A percentile compares a stretch with the other conserved stretches of the same genome.
phyloP scores from a whole-genome alignment of 1,140 invertebrate species.

The Sitodiplosis mosellana region DNA sequence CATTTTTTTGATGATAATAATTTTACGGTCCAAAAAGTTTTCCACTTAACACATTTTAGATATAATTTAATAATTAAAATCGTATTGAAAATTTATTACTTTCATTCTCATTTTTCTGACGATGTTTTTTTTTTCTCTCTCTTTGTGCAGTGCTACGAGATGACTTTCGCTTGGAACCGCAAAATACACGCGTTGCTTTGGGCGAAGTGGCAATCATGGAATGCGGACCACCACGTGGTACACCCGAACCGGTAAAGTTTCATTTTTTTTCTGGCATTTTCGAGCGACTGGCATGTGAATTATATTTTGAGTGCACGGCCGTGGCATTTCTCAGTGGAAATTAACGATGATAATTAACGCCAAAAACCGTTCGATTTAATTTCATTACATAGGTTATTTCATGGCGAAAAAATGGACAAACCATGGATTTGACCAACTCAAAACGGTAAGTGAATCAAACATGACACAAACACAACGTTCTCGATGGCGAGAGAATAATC shows the following conservation, averaged over 20 bases:
- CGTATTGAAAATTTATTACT: no score
- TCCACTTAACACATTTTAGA: no score
- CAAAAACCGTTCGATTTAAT: no score
- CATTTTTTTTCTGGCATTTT: no score
- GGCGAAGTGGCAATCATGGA: slow-evolving; percentile 72
- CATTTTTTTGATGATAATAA: no score
- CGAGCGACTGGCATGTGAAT: no score
- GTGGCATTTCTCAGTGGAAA: no score
- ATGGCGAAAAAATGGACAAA: slow-evolving; percentile 70
- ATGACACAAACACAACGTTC: slow-evolving; percentile 41
- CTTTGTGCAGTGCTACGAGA: slow-evolving; percentile 53
- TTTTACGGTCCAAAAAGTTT: no score
- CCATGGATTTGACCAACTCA: slow-evolving; percentile 37
- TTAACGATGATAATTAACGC: no score
- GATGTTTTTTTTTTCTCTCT: slow-evolving; percentile 2
- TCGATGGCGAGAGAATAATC: not conserved
- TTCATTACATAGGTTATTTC: slow-evolving; percentile 42
- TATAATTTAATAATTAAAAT: no score
- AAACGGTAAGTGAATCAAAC: slow-evolving; percentile 28
- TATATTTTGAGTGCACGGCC: no score
- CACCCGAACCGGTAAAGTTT: slow-evolving; percentile 31
- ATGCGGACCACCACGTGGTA: slow-evolving; percentile 69
- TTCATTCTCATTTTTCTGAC: no score
- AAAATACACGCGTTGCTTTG: slow-evolving; percentile 51
- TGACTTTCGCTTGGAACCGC: slow-evolving; percentile 63